Evolutionary conservation across 2,113 vertebrate genomes (phyloP), one percentile per base, ranked within the genome.

Genomic region (Acrocephalus arundinaceus): DNA sequence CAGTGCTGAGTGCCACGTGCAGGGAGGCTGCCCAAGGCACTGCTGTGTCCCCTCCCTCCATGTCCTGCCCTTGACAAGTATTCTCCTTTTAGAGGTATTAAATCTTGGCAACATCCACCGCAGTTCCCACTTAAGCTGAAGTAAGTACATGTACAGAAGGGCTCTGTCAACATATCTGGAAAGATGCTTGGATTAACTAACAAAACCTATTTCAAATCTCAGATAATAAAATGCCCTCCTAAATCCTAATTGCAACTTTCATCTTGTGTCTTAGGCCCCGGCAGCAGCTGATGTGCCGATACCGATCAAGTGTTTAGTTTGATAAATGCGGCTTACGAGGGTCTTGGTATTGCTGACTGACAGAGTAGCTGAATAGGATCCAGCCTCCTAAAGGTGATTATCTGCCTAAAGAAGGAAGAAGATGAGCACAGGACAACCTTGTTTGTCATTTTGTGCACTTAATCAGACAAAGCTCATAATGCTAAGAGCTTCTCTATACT

Each of bases 311-410:
- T 97, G 97, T 98, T 98, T 98, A 98, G 96, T 97, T 97, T 98
- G 98, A 98, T 98, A 98, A 98, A 97, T 95, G 97, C 89, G 94
- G 97, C 98, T 99, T 98, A 98, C 86, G 22, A 9, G 95, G 95
- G 91, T 96, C 96, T 96, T 93, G 97, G 67, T 94, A 95, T 97
- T 88, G 81, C 94, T 97, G 97, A 93, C 83, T 83, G 97, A 90
- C 97, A 97, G 97, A 98, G 97, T 96, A 97, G 97, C 97, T 97
- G 96, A 98, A 98, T 96, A 97, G 98, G 97, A 98, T 97, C 98
- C 98, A 97, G 97, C 94, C 97, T 97, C 71, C 94, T 96, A 97
- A 98, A 98, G 98, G 98, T 98, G 98, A 99, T 99, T 99, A 98
- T 97, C 97, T 97, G 97, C 91, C 98, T 98, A 98, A 98, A 98